These are phyloP conservation scores for Carapus acus DNA, from an alignment of 2,797 vertebrate genomes.

Conservation along the genomic window DNA sequence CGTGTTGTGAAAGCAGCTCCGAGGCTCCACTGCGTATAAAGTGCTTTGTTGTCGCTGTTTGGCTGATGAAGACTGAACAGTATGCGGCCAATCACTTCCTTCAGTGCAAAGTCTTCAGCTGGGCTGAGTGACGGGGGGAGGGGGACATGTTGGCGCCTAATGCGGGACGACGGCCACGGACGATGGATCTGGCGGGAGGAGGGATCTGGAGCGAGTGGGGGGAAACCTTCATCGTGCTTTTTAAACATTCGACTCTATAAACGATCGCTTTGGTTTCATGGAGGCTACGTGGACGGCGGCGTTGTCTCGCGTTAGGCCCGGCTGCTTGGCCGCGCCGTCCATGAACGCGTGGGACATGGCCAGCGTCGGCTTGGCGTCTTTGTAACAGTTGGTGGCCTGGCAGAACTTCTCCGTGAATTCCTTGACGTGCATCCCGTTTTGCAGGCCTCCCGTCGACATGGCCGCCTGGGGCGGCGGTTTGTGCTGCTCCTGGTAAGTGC, in stretches of 20 bases:
- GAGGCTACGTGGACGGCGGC: conserved; percentile 75
- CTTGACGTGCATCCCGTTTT: conserved; percentile 78
- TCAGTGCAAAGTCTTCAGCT: conserved; percentile 85
- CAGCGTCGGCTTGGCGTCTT: conserved; percentile 75
- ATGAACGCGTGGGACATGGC: conserved; percentile 71
- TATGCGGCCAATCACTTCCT: conserved; percentile 62
- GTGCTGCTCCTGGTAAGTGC: conserved; percentile 72
- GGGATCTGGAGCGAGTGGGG: conserved; percentile 35
- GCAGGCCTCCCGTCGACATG: conserved; percentile 64
- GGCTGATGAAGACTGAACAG: conserved; percentile 62
- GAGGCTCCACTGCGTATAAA: conserved; percentile 80
- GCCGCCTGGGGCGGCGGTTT: conserved; percentile 67
- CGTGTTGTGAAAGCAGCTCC: conserved; percentile 71
- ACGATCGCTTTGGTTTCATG: conserved; percentile 96
- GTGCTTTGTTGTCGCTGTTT: conserved; percentile 74
- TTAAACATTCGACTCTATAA: conserved; percentile 96
- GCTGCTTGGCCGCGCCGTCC: conserved; percentile 73
- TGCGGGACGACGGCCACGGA: conserved; percentile 56
- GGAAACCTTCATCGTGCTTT: too few relatives aligned
- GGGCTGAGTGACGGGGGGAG: conserved; percentile 64
- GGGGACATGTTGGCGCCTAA: conserved; percentile 69
- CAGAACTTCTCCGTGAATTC: conserved; percentile 76
- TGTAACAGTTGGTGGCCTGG: conserved; percentile 73
- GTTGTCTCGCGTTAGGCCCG: conserved; percentile 72
- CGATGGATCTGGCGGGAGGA: conserved; percentile 42